These are phyloP conservation scores for Smithornis capensis DNA, from an alignment of 2,113 vertebrate species.

Conservation along the genomic window DNA sequence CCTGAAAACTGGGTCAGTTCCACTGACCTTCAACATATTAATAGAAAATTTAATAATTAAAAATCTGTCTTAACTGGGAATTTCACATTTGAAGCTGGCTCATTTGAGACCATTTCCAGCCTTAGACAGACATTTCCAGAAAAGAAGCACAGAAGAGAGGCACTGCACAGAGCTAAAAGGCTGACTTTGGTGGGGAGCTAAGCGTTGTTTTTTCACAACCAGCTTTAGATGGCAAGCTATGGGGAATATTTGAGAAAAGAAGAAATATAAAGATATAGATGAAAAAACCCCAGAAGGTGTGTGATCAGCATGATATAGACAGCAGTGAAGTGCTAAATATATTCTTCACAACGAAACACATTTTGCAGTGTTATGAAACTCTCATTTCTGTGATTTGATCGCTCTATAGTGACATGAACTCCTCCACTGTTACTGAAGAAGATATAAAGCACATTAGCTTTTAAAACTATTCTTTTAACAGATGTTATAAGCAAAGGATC, in stretches of 20 bases:
- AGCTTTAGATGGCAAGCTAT: neutral
- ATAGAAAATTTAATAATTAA: constrained; percentile 55
- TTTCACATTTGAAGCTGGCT: constrained; percentile 24
- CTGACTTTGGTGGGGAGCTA: neutral
- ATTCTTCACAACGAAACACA: neutral
- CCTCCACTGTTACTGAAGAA: neutral
- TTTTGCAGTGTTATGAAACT: constrained; percentile 19
- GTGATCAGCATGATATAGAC: constrained; percentile 14
- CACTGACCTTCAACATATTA: constrained; percentile 38
- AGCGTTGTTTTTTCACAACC: neutral
- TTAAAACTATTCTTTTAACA: constrained; percentile 41
- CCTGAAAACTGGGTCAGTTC: constrained; percentile 31
- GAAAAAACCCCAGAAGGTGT: neutral
- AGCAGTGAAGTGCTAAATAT: neutral
- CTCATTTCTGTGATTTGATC: neutral
- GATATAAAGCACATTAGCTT: constrained; percentile 50
- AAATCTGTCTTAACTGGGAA: constrained; percentile 10
- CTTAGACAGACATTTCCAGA: neutral
- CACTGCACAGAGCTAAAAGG: neutral
- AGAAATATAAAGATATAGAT: neutral
- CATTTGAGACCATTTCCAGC: neutral
- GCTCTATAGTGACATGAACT: constrained; percentile 2
- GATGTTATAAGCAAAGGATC: neutral
- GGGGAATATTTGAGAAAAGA: neutral
- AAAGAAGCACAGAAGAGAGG: neutral